phyloP scores from a whole-genome alignment of 2,888 invertebrate genomes.

The Watsonalla cultraria region DNA sequence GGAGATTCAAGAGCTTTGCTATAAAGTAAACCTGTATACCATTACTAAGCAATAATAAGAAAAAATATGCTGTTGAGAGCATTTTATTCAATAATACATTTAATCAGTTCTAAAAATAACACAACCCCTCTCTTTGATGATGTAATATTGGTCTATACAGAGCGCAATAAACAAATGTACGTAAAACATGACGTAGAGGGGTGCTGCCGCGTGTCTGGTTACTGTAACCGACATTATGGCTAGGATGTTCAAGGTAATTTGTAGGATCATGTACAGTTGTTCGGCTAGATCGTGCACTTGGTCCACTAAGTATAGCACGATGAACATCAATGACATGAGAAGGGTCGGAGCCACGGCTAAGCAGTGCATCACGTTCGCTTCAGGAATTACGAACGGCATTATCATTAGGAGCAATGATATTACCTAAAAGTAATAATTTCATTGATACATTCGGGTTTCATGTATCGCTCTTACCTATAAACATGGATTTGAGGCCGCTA shows the following conservation, averaged over 20 bases:
- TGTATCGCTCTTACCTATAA: conserved; percentile 7
- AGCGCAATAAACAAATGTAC: conserved; percentile 54
- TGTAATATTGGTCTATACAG: conserved; percentile 54
- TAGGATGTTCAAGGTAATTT: conserved; percentile 38
- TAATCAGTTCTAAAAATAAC: conserved; percentile 24
- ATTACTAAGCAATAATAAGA: conserved; percentile 45
- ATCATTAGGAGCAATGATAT: conserved; percentile 66
- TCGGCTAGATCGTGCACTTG: conserved; percentile 66
- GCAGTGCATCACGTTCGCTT: conserved; percentile 51
- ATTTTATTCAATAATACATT: conserved; percentile 35
- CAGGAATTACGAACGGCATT: conserved; percentile 53
- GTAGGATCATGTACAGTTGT: conserved; percentile 51
- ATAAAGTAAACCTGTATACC: too few species aligned
- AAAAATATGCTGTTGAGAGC: conserved; percentile 21
- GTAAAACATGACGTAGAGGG: conserved; percentile 56
- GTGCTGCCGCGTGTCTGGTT: conserved; percentile 21
- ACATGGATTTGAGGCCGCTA: neutral
- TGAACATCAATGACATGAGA: conserved; percentile 58
- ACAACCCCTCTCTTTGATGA: conserved; percentile 53
- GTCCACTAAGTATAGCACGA: conserved; percentile 66
- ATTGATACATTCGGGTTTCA: conserved; percentile 28
- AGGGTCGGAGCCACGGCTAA: conserved; percentile 61
- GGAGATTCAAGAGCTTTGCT: too few species aligned
- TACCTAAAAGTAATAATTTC: conserved; percentile 66
- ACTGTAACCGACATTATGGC: conserved; percentile 35